These are phyloP conservation scores for Apostichopus parvimensis DNA, from an alignment of 35 echinoderm and acorn worm species.

Conservation along the genomic window DNA sequence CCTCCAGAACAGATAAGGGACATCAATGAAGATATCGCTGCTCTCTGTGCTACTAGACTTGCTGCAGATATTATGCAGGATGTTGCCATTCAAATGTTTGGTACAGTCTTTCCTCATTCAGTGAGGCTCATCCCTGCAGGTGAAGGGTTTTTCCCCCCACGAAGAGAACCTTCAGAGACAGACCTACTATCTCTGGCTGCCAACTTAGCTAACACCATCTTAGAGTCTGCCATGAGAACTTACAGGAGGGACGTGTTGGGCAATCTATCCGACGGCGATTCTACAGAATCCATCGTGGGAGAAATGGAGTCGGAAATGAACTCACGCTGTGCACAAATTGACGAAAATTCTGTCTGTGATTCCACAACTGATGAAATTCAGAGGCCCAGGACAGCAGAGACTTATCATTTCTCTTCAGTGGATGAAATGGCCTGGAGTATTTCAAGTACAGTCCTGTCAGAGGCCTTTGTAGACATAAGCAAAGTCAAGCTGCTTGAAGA, in stretches of 20 bases:
- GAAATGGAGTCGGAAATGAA: constrained; percentile 29
- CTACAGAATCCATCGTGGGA: neutral
- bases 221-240: constrained; percentile 74
- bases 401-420: constrained; percentile 13
- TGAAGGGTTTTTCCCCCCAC: constrained; percentile 41
- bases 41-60: constrained; percentile 19
- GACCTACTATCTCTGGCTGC: constrained; percentile 78
- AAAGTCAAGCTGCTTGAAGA: constrained; percentile 11
- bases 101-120: constrained; percentile 47
- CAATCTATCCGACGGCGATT: neutral
- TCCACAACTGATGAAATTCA: constrained; percentile 1
- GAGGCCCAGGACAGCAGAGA: neutral
- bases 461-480: neutral
- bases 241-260: constrained; percentile 68
- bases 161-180: constrained; percentile 54
- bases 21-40: constrained; percentile 10
- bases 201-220: constrained; percentile 80
- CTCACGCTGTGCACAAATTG: constrained; percentile 36
- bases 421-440: constrained; percentile 54
- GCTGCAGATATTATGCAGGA: constrained; percentile 53
- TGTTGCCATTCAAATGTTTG: constrained; percentile 57
- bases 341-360: constrained; percentile 48
- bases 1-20: neutral
- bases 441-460: constrained; percentile 4
- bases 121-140: constrained; percentile 41